phyloP scores from a whole-genome alignment of 2,888 invertebrate species.

The Dasypogon diadema region DNA sequence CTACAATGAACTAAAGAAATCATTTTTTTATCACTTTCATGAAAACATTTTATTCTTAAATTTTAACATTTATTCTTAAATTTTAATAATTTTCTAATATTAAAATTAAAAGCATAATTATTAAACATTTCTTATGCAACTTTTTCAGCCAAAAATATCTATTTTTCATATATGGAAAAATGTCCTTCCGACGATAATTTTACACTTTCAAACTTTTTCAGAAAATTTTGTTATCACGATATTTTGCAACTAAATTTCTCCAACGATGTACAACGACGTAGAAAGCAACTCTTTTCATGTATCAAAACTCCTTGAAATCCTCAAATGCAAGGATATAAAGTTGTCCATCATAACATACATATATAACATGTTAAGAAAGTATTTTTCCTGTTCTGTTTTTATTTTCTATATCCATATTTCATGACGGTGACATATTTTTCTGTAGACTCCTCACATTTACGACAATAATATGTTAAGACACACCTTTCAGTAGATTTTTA shows the following conservation, averaged over 20 bases:
- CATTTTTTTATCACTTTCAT: too few relatives aligned
- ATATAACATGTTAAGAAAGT: slow-evolving; percentile 20
- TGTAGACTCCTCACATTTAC: slow-evolving; percentile 3
- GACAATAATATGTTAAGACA: slow-evolving; percentile 10
- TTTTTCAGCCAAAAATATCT: too few relatives aligned
- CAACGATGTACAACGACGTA: neutral
- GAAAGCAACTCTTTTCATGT: slow-evolving; percentile 22
- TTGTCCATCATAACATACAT: slow-evolving; percentile 22
- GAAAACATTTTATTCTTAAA: too few relatives aligned
- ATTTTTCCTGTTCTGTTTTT: neutral
- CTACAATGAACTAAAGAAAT: too few relatives aligned
- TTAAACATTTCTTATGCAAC: too few relatives aligned
- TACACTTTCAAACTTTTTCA: too few relatives aligned
- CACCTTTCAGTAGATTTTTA: slow-evolving; percentile 16
- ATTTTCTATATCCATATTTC: slow-evolving; percentile 28
- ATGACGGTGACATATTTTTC: slow-evolving; percentile 28
- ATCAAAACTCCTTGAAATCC: slow-evolving; percentile 27
- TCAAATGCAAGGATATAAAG: slow-evolving; percentile 31
- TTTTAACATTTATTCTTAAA: too few relatives aligned
- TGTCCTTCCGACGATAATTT: too few relatives aligned
- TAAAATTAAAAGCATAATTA: too few relatives aligned
- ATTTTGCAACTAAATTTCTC: neutral
- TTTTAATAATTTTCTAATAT: too few relatives aligned
- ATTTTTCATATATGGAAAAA: too few relatives aligned
- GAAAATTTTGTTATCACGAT: too few relatives aligned